Evolutionary conservation across 1,140 invertebrate genomes (phyloP).

Genomic region (Microvelia longipes): DNA sequence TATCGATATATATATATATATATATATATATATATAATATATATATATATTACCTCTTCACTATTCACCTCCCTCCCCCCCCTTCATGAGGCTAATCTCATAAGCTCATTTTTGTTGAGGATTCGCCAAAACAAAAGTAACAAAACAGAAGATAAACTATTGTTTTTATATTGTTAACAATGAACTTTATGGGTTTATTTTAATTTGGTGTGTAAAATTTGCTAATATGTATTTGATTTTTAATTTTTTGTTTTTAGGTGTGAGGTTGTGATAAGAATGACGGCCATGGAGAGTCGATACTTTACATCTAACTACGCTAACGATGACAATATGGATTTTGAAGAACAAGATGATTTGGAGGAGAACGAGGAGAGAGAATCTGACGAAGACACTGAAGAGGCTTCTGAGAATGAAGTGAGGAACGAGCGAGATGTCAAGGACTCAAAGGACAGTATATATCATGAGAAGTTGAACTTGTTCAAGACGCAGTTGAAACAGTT

Average conservation of each 20-base stretch:
- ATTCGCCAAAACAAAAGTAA: too few relatives aligned
- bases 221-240: not conserved
- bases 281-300: not conserved
- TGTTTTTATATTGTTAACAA: too few relatives aligned
- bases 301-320: constrained; percentile 3
- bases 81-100: too few relatives aligned
- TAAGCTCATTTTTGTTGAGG: too few relatives aligned
- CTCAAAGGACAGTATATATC: constrained; percentile 89
- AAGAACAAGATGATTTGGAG: constrained; percentile 11
- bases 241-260: not conserved
- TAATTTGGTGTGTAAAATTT: not conserved
- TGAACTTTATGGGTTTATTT: too few relatives aligned
- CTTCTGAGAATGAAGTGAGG: constrained; percentile 62
- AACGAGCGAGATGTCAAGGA: constrained; percentile 48
- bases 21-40: too few relatives aligned
- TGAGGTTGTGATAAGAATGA: not conserved
- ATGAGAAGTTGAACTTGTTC: constrained; percentile 75
- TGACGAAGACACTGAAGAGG: constrained; percentile 83
- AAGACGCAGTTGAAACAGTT: constrained; percentile 82
- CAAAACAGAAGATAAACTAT: too few relatives aligned
- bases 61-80: too few relatives aligned
- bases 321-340: constrained; percentile 14
- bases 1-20: too few relatives aligned
- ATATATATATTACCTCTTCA: too few relatives aligned
- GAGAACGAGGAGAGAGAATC: constrained; percentile 16